Evolutionary conservation across 1,140 invertebrate species (phyloP).

Genomic region (Polyergus mexicanus): DNA sequence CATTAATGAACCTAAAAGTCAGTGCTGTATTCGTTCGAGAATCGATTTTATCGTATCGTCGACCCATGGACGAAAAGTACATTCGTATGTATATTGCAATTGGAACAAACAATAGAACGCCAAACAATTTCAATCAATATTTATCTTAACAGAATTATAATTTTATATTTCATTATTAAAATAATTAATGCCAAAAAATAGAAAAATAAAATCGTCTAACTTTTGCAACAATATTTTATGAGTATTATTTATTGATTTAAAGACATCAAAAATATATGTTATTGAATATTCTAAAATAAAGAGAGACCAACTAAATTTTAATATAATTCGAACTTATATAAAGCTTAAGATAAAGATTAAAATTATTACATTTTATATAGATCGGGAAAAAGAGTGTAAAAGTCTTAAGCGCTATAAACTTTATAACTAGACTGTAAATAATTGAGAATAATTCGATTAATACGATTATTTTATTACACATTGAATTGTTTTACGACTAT

Average conservation of each 20-base stretch:
- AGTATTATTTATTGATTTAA: neutral
- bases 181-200: neutral
- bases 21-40: constrained; percentile 52
- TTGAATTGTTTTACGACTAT: neutral
- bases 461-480: neutral
- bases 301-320: neutral
- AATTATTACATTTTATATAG: neutral
- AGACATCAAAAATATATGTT: neutral
- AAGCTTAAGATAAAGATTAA: neutral
- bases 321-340: neutral
- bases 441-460: too few relatives aligned
- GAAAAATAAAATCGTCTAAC: neutral
- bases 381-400: neutral
- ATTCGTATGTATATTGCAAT: constrained; percentile 2
- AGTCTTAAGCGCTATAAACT: neutral
- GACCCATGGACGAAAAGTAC: constrained; percentile 4
- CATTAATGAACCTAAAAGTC: constrained; percentile 67
- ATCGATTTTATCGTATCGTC: constrained; percentile 69
- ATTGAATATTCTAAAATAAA: neutral
- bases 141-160: neutral
- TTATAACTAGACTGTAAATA: neutral
- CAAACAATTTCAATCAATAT: neutral
- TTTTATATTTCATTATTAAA: neutral
- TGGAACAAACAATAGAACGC: neutral
- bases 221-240: neutral